Conservation (phyloP, 2,113 vertebrate species). For the Gopherus flavomarginatus region DNA sequence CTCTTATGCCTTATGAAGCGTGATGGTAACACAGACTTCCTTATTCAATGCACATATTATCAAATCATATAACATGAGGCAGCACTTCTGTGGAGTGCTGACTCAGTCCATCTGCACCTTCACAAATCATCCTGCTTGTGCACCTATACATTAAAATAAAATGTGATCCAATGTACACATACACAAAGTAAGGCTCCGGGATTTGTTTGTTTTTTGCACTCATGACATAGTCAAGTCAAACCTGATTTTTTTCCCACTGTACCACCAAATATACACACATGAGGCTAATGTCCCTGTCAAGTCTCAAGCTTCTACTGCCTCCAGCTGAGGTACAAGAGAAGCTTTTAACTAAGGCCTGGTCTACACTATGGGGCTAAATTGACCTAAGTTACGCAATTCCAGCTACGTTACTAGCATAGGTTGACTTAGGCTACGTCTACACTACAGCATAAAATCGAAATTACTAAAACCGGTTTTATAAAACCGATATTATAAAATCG, state of each 20-base stretch:
- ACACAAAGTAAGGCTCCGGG: neutral
- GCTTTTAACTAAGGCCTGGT: neutral
- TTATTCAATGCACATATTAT: neutral
- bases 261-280: neutral
- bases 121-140: neutral
- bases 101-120: neutral
- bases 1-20: neutral
- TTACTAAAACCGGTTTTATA: too few species aligned
- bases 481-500: too few species aligned
- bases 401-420: too few species aligned
- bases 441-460: too few species aligned
- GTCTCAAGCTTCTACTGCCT: neutral
- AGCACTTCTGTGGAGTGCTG: neutral
- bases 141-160: neutral
- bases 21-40: neutral
- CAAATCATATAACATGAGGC: neutral
- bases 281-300: neutral
- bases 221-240: neutral
- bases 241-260: neutral
- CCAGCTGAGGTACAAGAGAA: neutral
- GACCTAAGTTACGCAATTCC: too few species aligned
- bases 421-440: too few species aligned
- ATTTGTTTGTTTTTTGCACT: neutral
- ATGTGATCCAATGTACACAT: neutral
- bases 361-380: too few species aligned